These are phyloP conservation scores for Allophyes oxyacanthae DNA, from an alignment of 2,888 invertebrate genomes.

Conservation along the genomic window DNA sequence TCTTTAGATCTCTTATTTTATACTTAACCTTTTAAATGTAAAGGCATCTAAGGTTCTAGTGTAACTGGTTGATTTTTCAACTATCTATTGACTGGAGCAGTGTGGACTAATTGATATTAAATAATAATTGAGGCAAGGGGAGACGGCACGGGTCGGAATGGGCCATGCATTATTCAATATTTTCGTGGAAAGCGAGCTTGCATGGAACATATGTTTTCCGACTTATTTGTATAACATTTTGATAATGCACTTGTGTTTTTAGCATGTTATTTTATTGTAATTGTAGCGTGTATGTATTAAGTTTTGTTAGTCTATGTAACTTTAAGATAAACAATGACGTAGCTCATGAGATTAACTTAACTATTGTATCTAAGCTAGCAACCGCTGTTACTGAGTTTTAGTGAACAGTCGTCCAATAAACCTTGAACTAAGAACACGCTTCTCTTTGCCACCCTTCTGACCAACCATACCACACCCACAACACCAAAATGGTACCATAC, in stretches of 20 bases:
- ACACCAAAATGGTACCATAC: too few relatives aligned
- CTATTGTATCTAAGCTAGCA: too few relatives aligned
- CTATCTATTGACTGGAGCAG: slow-evolving; percentile 51
- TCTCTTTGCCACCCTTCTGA: too few relatives aligned
- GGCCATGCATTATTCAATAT: slow-evolving; percentile 65
- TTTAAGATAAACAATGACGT: too few relatives aligned
- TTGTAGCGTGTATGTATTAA: background rate
- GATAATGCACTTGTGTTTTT: slow-evolving; percentile 15
- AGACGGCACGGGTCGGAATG: slow-evolving; percentile 37
- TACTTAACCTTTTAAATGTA: slow-evolving; percentile 3
- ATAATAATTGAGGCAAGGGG: slow-evolving; percentile 70
- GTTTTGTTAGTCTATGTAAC: too few relatives aligned
- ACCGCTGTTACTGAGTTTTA: too few relatives aligned
- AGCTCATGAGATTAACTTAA: too few relatives aligned
- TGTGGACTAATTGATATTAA: slow-evolving; percentile 76
- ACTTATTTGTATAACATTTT: slow-evolving; percentile 31
- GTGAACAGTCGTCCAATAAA: too few relatives aligned
- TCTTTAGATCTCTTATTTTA: slow-evolving; percentile 43
- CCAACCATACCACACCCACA: too few relatives aligned
- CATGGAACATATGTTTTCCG: slow-evolving; percentile 61
- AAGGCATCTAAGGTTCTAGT: slow-evolving; percentile 35
- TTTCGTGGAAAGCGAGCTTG: slow-evolving; percentile 52
- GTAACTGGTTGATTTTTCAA: slow-evolving; percentile 55
- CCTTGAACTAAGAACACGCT: too few relatives aligned
- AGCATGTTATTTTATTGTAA: slow-evolving; percentile 1